These are phyloP conservation scores for Hypanus sabinus DNA, from an alignment of 2,113 vertebrate genomes.

Conservation along the genomic window DNA sequence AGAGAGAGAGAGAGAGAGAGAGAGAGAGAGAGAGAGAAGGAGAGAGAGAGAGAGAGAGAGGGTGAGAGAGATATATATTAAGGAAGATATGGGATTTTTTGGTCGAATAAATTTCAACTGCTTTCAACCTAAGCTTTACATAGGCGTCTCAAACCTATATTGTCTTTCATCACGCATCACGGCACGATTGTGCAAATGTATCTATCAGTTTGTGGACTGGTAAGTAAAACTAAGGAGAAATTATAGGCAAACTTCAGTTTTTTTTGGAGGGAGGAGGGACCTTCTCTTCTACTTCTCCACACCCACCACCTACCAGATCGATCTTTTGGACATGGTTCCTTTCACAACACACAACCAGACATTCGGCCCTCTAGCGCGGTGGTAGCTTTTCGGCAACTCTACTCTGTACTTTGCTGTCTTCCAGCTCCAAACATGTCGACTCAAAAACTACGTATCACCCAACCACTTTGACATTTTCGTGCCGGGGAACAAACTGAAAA, in stretches of 20 bases:
- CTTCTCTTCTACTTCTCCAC: background rate
- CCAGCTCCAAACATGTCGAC: no score
- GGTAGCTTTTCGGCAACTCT: background rate
- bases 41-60: no score
- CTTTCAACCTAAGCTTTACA: background rate
- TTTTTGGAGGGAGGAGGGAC: background rate
- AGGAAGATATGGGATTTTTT: background rate
- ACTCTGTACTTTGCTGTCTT: background rate
- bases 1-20: no score
- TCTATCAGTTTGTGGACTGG: background rate
- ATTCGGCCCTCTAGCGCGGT: background rate
- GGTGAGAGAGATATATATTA: no score
- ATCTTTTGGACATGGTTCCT: background rate
- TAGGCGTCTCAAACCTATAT: no score
- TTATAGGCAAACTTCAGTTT: background rate
- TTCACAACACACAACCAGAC: no score
- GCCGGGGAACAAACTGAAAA: no score
- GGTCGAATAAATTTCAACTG: background rate
- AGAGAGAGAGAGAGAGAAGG: no score
- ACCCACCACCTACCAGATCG: background rate
- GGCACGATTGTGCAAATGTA: background rate
- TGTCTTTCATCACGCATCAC: background rate
- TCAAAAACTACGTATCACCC: no score
- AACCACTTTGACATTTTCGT: no score
- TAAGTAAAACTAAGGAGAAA: background rate